Base-by-base conservation (phyloP, 1,140 invertebrate genomes). In the Cydia fagiglandana region DNA sequence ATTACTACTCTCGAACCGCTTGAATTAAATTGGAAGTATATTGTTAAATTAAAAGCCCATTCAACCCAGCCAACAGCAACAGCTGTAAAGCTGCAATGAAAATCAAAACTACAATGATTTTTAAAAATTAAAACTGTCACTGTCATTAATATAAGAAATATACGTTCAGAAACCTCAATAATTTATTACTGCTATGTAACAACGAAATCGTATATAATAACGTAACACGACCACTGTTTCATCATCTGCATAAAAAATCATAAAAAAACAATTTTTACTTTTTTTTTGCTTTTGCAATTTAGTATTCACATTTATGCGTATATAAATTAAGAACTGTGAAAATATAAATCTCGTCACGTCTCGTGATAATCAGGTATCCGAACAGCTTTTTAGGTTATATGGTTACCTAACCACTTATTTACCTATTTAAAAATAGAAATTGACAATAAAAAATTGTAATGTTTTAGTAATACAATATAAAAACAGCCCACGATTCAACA, bases 321-420 rank as follows among this genome's bases (percentile, higher is more conserved):
- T 47, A 2, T 13, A 45, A 13, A 45, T 10, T 45, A 6, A 45
- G 3, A 45, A 13, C 12, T 45, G 12, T 12, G 41, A 45, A 7
- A 38, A 38, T 38, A 38, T 38, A 38, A 38, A 38, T 9, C 38
- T 41, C 9, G 9, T 9, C 38, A 10, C 9, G 9, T 2, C 38
- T 41, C 7, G 38, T 41, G 38, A 41, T 41, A 47, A 3, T 0
- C 13, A 13, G 15, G 13, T 47, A 61, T 24, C 7, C 20, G 56
- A 61, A 61, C 56, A 15, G 56, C 1, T 12, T 10, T 12, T 24
- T 2, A 61, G 56, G 56, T 61, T 61, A 61, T 24, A 20, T 53
- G 20, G 24, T 61, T 61, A 61, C 9, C 56, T 61, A 61, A 61
- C 56, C 56, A 24, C 20, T 61, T 61, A 61, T 61, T 61, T 61